phyloP scores from a whole-genome alignment of 1,140 invertebrate genomes.

The Cylas formicarius region DNA sequence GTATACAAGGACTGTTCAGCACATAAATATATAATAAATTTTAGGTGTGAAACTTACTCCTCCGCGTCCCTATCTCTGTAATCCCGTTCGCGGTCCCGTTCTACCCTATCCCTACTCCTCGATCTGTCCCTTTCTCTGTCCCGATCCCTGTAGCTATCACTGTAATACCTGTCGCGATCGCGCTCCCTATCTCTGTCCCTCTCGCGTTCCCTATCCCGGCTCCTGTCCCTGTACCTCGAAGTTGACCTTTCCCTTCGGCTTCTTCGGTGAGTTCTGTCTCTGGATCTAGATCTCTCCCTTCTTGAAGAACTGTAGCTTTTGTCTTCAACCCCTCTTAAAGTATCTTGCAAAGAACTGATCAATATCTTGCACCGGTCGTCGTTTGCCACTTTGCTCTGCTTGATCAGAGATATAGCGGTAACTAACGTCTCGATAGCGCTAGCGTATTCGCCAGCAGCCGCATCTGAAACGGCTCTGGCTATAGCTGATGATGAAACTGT shows the following conservation, averaged over 20 bases:
- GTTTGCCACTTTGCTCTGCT: conserved; percentile 95
- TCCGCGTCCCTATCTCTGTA: conserved; percentile 39
- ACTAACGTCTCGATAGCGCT: conserved; percentile 97
- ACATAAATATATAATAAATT: conserved; percentile 25
- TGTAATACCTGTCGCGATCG: conserved; percentile 42
- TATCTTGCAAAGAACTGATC: conserved; percentile 94
- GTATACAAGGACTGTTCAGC: not conserved
- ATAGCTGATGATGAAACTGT: conserved; percentile 97
- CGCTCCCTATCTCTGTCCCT: conserved; percentile 41
- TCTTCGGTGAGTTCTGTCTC: conserved; percentile 65
- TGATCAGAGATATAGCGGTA: conserved; percentile 97
- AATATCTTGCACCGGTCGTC: conserved; percentile 98
- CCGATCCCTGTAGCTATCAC: conserved; percentile 41
- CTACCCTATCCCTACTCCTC: conserved; percentile 39
- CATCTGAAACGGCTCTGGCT: conserved; percentile 92
- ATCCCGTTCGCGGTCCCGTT: conserved; percentile 53
- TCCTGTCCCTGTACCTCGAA: conserved; percentile 57
- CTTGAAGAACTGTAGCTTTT: conserved; percentile 81
- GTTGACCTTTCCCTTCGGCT: conserved; percentile 70
- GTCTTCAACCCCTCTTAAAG: conserved; percentile 91
- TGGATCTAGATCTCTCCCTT: conserved; percentile 57
- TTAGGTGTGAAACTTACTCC: conserved; percentile 30
- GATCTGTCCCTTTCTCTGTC: conserved; percentile 44
- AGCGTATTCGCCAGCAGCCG: conserved; percentile 91
- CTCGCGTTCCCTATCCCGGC: conserved; percentile 45